A percentile compares a stretch with the other conserved stretches of the same genome.
These are phyloP conservation scores for Dromaius novaehollandiae DNA, from an alignment of 2,113 vertebrate species.

Conservation along the genomic window DNA sequence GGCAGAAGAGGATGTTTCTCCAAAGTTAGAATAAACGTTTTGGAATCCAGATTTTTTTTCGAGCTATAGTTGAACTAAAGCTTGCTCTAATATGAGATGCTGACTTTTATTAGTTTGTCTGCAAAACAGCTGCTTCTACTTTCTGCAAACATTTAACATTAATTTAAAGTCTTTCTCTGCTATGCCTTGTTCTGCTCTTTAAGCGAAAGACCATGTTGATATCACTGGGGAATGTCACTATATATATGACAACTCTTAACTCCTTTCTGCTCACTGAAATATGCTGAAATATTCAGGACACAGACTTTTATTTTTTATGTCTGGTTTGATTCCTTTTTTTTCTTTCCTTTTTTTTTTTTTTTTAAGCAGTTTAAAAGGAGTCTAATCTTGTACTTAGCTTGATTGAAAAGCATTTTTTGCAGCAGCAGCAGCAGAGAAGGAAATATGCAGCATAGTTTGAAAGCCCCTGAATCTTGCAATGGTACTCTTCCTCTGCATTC, in stretches of 20 bases:
- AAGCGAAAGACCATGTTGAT: not conserved
- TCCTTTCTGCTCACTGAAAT: not conserved
- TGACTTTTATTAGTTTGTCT: not conserved
- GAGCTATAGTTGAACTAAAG: not conserved
- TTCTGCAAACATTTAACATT: not conserved
- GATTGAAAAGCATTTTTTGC: not conserved
- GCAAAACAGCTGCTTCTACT: slow-evolving; percentile 4
- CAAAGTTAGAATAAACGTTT: not conserved
- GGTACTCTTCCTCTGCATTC: not conserved
- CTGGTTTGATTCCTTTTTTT: not conserved
- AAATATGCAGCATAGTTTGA: not conserved
- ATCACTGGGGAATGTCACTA: not conserved
- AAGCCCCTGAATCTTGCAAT: not conserved
- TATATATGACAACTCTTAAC: rapidly evolving
- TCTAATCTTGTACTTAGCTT: not conserved
- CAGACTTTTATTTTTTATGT: not conserved
- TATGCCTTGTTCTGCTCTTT: not conserved
- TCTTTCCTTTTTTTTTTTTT: not conserved
- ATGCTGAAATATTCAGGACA: not conserved
- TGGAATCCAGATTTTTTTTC: not conserved
- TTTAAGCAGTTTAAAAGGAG: not conserved
- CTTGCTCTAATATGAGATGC: not conserved
- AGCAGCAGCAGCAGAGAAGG: not conserved
- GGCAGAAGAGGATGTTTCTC: not conserved
- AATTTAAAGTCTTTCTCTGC: not conserved